Evolutionary conservation across 1,140 invertebrate genomes (phyloP).

Genomic region (Plectrocnemia conspersa): DNA sequence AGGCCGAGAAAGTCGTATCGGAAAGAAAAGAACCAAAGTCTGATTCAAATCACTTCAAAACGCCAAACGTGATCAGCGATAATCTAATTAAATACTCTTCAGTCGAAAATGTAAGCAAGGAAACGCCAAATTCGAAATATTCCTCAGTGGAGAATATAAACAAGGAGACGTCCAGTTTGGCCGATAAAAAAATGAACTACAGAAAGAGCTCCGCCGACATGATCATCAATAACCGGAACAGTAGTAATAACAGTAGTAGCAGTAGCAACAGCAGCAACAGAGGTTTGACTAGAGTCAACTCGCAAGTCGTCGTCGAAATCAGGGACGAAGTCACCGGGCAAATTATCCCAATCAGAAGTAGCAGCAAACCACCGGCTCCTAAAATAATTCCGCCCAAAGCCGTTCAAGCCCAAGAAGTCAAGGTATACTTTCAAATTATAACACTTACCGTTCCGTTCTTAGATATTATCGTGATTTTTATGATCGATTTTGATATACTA

Average conservation of each 20-base stretch:
- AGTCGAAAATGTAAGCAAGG: constrained; percentile 17
- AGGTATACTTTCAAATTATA: too few relatives aligned
- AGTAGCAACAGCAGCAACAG: constrained; percentile 10
- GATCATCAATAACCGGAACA: constrained; percentile 10
- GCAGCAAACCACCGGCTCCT: constrained; percentile 23
- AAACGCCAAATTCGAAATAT: not conserved
- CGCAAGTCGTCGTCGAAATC: constrained; percentile 33
- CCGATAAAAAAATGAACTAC: constrained; percentile 14
- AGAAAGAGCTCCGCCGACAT: constrained; percentile 16
- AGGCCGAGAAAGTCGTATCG: constrained; percentile 46
- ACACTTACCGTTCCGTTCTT: too few relatives aligned
- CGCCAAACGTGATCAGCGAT: not conserved
- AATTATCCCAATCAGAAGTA: constrained; percentile 27
- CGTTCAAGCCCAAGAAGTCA: too few relatives aligned
- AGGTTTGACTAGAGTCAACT: constrained; percentile 13
- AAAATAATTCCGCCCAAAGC: constrained; percentile 24
- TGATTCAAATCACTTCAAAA: not conserved
- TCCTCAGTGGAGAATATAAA: not conserved
- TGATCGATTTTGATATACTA: too few relatives aligned
- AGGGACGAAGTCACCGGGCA: constrained; percentile 30
- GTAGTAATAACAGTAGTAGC: constrained; percentile 14
- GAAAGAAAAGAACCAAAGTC: constrained; percentile 22
- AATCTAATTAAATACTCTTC: constrained; percentile 22
- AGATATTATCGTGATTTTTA: too few relatives aligned
- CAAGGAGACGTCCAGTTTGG: constrained; percentile 6